Base-by-base conservation (phyloP, 2,797 vertebrate genomes). In the Pagetopsis macropterus region DNA sequence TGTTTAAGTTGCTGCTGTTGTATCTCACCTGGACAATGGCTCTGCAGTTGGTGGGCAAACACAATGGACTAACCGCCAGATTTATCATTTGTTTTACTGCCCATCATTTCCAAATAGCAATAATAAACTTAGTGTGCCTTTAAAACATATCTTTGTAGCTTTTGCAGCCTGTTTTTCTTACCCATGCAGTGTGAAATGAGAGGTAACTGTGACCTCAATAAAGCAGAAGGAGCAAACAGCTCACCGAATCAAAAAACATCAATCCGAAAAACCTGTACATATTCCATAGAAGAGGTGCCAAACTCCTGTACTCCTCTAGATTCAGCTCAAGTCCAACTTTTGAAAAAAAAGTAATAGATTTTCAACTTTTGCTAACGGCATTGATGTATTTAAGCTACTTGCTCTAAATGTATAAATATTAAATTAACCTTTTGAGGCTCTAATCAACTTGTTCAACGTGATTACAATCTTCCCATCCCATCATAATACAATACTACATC, bases 371-470 rank as follows among this genome's bases (percentile, higher is more conserved):
- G 21, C 65, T 67, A 48, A 70, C 17, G 50, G 37, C 46, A 54
- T 64, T 70, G 55, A 75, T 68, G 64, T 52, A 69, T 74, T 82
- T 65, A 74, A 82, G 61, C 50, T 78, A 61, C 76, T 57, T 82
- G 48, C 71, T 76, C 73, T 65, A 69, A 57, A 50, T 51, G 77
- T 75, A 86, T 79, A 80, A 76, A 85, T 89, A 84, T 84, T 76
- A 63, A 75, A 90, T 86, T 87, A 89, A 88, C 83, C 82, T 77
- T 85, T 77, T 55, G 55, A 78, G 65, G 69, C 37, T 83, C 46
- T 64, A 88, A 88, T 88, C 59, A 89, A 69, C 70, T 68, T 60
- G 70, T 79, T 76, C 54, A 83, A 59, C 37, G 57, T 56, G 62
- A 86, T 82, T 85, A 82, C 72, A 84, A 83, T 68, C 46, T 66